These are phyloP conservation scores for Pycnonotus jocosus DNA, from an alignment of 2,113 vertebrate species.

Conservation along the genomic window DNA sequence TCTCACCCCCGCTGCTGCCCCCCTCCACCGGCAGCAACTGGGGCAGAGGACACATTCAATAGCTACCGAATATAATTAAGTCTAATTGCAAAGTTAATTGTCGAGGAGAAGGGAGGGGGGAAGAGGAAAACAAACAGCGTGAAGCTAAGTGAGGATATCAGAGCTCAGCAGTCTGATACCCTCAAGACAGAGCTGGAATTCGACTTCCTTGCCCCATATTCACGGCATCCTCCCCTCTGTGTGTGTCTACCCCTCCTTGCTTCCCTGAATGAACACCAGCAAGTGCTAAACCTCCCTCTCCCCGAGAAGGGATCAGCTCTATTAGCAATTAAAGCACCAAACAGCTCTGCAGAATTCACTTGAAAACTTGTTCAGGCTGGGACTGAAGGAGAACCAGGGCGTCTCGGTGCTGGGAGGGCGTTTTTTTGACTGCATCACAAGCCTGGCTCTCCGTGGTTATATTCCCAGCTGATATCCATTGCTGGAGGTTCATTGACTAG, in stretches of 20 bases:
- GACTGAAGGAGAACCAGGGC: not conserved
- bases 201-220: not conserved
- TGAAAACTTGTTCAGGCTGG: not conserved
- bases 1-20: not conserved
- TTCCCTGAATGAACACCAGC: not conserved
- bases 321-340: not conserved
- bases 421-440: not conserved
- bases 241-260: accelerated
- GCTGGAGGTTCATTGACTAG: not conserved
- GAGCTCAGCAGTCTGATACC: not conserved
- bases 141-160: slow-evolving; percentile 31
- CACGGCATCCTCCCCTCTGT: not conserved
- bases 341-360: not conserved
- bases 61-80: slow-evolving; percentile 54
- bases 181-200: not conserved
- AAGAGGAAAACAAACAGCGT: slow-evolving; percentile 40
- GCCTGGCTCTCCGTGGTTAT: not conserved
- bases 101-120: not conserved
- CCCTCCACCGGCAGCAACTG: not conserved
- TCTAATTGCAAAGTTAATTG: slow-evolving; percentile 69
- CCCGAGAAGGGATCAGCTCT: not conserved
- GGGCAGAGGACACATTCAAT: slow-evolving; percentile 28
- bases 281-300: not conserved
- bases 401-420: not conserved
- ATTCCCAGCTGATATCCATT: not conserved